Evolutionary conservation across 2,113 vertebrate species (phyloP), one percentile per base, ranked within the genome.

Genomic region (Xenopus tropicalis): DNA sequence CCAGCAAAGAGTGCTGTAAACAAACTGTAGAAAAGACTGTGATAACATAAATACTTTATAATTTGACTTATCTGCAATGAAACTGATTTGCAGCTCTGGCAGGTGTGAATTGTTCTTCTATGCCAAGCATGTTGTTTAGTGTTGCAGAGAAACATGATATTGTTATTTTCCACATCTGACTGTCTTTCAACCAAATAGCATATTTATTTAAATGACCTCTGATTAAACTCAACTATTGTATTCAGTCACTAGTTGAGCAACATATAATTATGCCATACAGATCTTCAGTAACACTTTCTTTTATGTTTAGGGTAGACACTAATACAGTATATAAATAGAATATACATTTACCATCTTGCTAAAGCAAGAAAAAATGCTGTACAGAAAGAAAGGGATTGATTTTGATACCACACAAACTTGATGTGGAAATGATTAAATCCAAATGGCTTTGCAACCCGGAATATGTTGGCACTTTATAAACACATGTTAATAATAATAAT

Each of bases 121-220:
- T 59, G 57, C 57, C 57, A 59, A 59, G 52, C 52, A 37, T 37
- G 21, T 5, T 59, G 57, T 59, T 59, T 59, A 59, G 57, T 23
- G 22, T 59, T 23, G 57, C 22, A 59, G 22, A 59, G 21, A 59
- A 59, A 59, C 20, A 24, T 59, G 22, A 59, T 59, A 59, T 59
- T 58, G 56, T 58, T 17, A 20, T 23, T 24, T 59, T 21, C 57
- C 22, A 59, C 20, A 59, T 23, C 11, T 59, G 20, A 59, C 20
- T 20, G 21, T 24, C 22, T 24, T 24, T 59, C 3, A 22, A 21
- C 21, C 57, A 59, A 21, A 59, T 11, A 22, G 57, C 13, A 59
- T 59, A 23, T 24, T 59, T 59, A 23, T 22, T 24, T 59, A 59
- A 59, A 59, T 59, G 14, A 4, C 20, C 20, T 24, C 11, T 22